phyloP scores from a whole-genome alignment of 1,140 invertebrate species.

The Kradibia gibbosae region DNA sequence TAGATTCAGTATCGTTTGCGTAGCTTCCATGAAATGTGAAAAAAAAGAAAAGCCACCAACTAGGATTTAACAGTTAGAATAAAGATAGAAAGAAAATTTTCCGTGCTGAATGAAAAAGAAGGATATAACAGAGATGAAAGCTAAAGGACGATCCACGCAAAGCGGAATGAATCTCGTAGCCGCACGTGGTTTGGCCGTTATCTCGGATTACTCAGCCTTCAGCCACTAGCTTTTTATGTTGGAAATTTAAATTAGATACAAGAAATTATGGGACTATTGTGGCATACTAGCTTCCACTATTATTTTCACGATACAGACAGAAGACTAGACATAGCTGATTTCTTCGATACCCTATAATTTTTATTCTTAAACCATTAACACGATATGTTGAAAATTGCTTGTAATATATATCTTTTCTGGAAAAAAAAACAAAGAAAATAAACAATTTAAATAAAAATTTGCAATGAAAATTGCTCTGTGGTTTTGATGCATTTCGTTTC shows the following conservation, averaged over 20 bases:
- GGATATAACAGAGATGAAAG: neutral
- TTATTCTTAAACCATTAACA: neutral
- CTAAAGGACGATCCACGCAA: slow-evolving; percentile 3
- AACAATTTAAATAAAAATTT: too few species aligned
- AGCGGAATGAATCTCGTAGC: slow-evolving; percentile 42
- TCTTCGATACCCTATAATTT: neutral
- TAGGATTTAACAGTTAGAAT: slow-evolving; percentile 27
- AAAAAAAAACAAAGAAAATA: too few species aligned
- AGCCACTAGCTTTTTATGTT: slow-evolving; percentile 31
- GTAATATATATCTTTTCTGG: neutral
- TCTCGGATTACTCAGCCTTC: slow-evolving; percentile 6
- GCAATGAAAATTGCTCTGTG: slow-evolving; percentile 45
- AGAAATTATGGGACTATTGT: neutral
- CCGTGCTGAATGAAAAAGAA: neutral
- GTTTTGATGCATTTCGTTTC: neutral
- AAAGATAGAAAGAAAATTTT: slow-evolving; percentile 8
- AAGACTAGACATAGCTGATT: neutral
- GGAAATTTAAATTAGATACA: slow-evolving; percentile 49
- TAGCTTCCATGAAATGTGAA: neutral
- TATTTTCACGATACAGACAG: neutral
- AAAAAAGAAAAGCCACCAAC: neutral
- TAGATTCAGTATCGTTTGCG: neutral
- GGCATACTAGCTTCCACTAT: too few species aligned
- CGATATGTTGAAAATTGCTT: neutral
- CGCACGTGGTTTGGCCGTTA: slow-evolving; percentile 40